Base-by-base conservation (phyloP, 2,113 vertebrate species). In the Paratilapia polleni region DNA sequence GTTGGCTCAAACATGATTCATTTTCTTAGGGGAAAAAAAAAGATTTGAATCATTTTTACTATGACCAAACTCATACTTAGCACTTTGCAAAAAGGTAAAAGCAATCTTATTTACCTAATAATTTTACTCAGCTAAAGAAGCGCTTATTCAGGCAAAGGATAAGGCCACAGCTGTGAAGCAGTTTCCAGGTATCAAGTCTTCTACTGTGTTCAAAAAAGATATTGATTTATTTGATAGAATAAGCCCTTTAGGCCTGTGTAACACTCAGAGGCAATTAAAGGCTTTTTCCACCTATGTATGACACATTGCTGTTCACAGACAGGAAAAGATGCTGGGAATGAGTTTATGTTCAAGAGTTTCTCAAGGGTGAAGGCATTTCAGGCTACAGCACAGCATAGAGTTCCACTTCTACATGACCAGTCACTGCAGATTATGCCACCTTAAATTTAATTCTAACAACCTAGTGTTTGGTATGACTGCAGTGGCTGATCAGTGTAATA, bases 211-310 rank as follows among this genome's bases (percentile, higher is more conserved):
- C 22, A 80, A 60, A 54, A 52, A 12, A 62, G 36, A 76, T 84
- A 93, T 83, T 88, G 88, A 94, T 90, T 90, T 62, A 90, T 89
- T 76, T 68, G 31, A 92, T 73, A 60, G 75, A 87, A 82, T 60
- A n/a, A 89, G 34, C 56, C 19, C 12, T 56, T 15, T 41, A 73
- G 38, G 52, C 64, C 24, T 61, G 26, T 77, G 38, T 34, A 78
- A 87, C 24, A 90, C 85, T 88, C 73, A 85, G 80, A 77, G 90
- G 88, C 93, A 95, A 93, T 95, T 95, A 95, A 90, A 90, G 87
- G 59, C 41, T 83, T 73, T 88, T 78, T 38, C 80, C 74, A 57
- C n/a, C 47, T 70, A 24, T 38, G 3, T 93, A 85, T 52, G 28
- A 83, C 80, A 66, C 3, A 22, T 9, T 41, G 34, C 41, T 87